Percentiles rank a stretch among this genome's conserved stretches.
Evolutionary conservation across 2,797 vertebrate genomes (phyloP).

Genomic region (Dermochelys coriacea): DNA sequence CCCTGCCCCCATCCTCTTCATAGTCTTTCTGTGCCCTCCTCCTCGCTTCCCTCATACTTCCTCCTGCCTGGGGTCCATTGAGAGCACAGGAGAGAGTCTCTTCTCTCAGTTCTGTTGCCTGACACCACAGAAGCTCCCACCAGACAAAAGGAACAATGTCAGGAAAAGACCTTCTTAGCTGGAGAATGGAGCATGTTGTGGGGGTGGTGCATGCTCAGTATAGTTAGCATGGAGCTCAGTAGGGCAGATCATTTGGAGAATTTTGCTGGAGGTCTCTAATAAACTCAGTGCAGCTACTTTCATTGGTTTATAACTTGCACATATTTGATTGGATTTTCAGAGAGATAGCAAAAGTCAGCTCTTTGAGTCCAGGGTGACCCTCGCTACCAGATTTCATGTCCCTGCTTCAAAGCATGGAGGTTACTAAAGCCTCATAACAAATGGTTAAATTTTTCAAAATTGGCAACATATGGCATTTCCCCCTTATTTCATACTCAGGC

Average conservation of each 20-base stretch:
- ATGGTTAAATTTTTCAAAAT: not conserved
- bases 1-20: not conserved
- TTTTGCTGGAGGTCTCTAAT: not conserved
- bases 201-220: not conserved
- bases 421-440: not conserved
- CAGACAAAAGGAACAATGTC: not conserved
- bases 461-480: not conserved
- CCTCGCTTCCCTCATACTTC: not conserved
- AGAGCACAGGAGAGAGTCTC: not conserved
- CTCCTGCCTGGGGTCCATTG: not conserved
- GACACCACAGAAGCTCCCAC: not conserved
- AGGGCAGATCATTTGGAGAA: not conserved
- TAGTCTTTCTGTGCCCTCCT: not conserved
- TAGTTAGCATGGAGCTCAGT: not conserved
- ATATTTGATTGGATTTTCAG: not conserved
- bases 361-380: not conserved
- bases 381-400: not conserved
- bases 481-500: slow-evolving; percentile 8
- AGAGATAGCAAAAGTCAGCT: not conserved
- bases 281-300: not conserved
- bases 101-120: not conserved
- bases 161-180: not conserved
- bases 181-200: not conserved
- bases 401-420: not conserved
- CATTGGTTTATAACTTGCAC: not conserved